These are phyloP conservation scores for Podiceps cristatus DNA, from an alignment of 2,113 vertebrate species.

Conservation along the genomic window DNA sequence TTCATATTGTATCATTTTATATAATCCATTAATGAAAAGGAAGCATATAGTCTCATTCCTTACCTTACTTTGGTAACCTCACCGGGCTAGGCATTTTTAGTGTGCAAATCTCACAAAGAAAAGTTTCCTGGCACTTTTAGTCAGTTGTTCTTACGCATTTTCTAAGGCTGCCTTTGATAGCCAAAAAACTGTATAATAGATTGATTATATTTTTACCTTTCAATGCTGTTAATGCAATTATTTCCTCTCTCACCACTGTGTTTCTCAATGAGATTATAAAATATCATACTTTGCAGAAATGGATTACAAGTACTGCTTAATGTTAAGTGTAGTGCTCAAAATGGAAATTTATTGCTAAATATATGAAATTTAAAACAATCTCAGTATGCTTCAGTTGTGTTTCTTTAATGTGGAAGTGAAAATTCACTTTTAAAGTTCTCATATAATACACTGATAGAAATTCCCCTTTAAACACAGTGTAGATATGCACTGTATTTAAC, in stretches of 20 bases:
- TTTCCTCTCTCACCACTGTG: not conserved
- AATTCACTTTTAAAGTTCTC: not conserved
- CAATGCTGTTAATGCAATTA: not conserved
- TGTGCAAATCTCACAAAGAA: not conserved
- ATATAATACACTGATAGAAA: not conserved
- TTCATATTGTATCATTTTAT: not conserved
- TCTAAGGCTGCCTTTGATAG: not conserved
- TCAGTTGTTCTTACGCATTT: not conserved
- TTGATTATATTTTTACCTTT: not conserved
- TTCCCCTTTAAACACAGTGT: not conserved
- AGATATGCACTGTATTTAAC: not conserved
- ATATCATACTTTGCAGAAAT: not conserved
- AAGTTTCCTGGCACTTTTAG: not conserved
- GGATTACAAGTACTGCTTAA: not conserved
- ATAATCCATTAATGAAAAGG: not conserved
- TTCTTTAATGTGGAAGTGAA: not conserved
- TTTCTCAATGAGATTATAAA: not conserved
- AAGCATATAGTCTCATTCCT: not conserved
- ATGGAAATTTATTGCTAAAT: not conserved
- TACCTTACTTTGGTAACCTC: not conserved
- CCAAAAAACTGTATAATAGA: not conserved
- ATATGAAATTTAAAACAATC: rapidly evolving
- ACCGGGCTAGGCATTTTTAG: not conserved
- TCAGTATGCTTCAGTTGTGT: not conserved
- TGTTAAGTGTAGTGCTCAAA: not conserved